Percentiles rank a stretch among this genome's conserved stretches.
phyloP scores from a whole-genome alignment of 2,888 invertebrate species.

The Notocelia uddmanniana region DNA sequence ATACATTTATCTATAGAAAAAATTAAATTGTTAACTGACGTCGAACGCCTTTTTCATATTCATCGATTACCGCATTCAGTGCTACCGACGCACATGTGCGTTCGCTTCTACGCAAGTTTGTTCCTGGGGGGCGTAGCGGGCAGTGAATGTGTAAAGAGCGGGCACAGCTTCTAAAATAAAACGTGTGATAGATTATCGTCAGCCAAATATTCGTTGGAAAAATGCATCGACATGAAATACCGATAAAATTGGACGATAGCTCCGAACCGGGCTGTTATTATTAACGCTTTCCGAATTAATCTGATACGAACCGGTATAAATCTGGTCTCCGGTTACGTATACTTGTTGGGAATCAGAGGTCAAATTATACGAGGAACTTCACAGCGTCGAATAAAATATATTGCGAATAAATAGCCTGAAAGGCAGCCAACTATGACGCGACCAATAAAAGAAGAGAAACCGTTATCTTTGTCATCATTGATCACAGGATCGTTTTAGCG shows the following conservation, averaged over 20 bases:
- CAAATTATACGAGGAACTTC: not conserved
- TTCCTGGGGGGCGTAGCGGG: too few species aligned
- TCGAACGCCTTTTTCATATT: too few species aligned
- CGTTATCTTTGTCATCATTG: not conserved
- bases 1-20: too few species aligned
- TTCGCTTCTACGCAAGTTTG: too few species aligned
- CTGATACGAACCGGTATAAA: not conserved
- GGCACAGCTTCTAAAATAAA: too few species aligned
- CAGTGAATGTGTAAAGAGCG: too few species aligned
- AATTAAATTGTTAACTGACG: too few species aligned
- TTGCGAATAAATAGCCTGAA: not conserved
- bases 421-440: constrained; percentile 18
- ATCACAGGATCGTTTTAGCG: not conserved
- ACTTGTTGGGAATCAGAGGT: not conserved
- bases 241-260: constrained; percentile 8
- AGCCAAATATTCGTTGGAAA: not conserved
- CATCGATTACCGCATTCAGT: too few species aligned
- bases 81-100: too few species aligned
- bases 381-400: not conserved
- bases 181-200: not conserved
- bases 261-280: not conserved
- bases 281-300: not conserved
- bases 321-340: not conserved
- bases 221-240: not conserved
- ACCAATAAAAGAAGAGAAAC: constrained; percentile 6